A percentile compares a stretch with the other conserved stretches of the same genome.
Conservation (phyloP, 2,113 vertebrate genomes). For the Phaethornis superciliosus region DNA sequence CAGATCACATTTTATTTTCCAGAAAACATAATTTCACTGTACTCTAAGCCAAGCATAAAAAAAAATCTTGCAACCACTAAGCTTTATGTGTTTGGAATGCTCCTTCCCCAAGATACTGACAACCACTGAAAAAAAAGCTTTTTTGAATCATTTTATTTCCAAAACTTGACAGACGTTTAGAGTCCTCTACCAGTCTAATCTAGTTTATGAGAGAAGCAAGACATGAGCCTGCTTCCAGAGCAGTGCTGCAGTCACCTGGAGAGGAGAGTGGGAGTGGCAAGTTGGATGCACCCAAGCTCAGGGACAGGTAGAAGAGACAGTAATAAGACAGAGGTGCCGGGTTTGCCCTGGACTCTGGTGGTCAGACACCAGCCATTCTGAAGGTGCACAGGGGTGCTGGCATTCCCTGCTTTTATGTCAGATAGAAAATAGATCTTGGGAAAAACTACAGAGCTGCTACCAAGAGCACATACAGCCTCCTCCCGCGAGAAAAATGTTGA, state of each 20-base stretch:
- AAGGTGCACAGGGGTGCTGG: neutral
- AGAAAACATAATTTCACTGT: neutral
- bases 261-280: fast-evolving
- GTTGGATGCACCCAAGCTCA: neutral
- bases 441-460: neutral
- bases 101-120: slow-evolving; percentile 17
- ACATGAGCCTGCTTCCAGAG: neutral
- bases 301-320: neutral
- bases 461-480: neutral
- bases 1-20: neutral
- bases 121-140: neutral
- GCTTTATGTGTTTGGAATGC: neutral
- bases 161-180: neutral
- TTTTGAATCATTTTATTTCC: slow-evolving; percentile 31
- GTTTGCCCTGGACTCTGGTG: neutral
- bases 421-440: neutral
- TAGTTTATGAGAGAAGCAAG: neutral
- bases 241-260: neutral
- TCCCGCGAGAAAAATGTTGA: neutral
- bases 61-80: neutral
- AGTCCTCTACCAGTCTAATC: neutral
- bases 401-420: neutral
- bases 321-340: neutral
- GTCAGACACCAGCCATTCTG: neutral
- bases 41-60: neutral